Base-by-base conservation (phyloP, 2,113 vertebrate species). In the Jaculus jaculus region DNA sequence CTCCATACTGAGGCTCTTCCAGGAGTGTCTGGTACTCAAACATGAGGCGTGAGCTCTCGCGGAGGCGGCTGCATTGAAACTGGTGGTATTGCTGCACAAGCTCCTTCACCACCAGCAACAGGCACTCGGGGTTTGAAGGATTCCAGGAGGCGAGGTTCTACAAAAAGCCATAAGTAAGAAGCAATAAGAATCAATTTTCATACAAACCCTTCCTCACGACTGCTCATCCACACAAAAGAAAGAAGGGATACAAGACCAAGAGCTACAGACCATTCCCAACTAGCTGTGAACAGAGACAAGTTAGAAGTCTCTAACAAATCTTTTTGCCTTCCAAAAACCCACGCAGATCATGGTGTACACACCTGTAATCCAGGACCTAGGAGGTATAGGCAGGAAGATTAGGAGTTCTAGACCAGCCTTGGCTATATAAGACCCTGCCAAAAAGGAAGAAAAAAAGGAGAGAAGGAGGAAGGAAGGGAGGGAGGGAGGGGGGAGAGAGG, bases 1-100 rank as follows among this genome's bases (percentile, higher is more conserved):
- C 98, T 84, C 99, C 98, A 65, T 99, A 99, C 83, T 98, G 98
- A 1, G 99, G 99, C 95, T 99, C 99, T 96, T 99, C 99, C 89
- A 99, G 99, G 91, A 99, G 98, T 60, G 99, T 99, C 96, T 99
- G 99, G 54, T 99, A 99, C 92, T 99, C 99, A 81, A 99, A 99
- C 97, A 99, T 99, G 96, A 99, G 99, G 71, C 99, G 98, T 73
- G 99, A 99, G 97, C 99, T 99, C 93, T 99, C 99, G 0, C 98
- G 98, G 79, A 99, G 98, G 81, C 99, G 98, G 96, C 99, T 98
- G 97, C 99, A 99, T 85, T 99, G 99, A 97, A 99, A 99, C 54
- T 98, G 98, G 95, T 99, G 99, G 97, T 99, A 99, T 93, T 99
- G 99, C 97, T 99, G 99, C 93, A 99, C 98, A 4, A 99, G 98